Percentiles rank a stretch among this genome's conserved stretches.
These are phyloP conservation scores for Heterocephalus glaber DNA, from an alignment of 2,113 vertebrate genomes.

Conservation along the genomic window DNA sequence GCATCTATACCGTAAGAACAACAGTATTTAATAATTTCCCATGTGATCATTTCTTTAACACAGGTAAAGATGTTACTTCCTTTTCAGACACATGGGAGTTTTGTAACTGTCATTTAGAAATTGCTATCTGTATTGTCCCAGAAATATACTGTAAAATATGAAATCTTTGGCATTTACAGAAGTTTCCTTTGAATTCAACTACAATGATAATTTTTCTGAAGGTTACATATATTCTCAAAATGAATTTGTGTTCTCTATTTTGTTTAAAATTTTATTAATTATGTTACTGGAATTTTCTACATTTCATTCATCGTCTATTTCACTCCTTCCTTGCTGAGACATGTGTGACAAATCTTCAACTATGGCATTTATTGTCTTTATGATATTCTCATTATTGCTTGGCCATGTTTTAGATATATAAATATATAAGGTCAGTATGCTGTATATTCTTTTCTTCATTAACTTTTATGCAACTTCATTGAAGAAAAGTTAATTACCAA, in stretches of 20 bases:
- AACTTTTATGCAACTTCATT: slow-evolving; percentile 93
- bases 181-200: neutral
- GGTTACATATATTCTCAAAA: neutral
- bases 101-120: neutral
- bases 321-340: slow-evolving; percentile 12
- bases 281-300: neutral
- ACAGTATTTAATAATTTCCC: neutral
- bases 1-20: neutral
- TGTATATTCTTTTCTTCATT: slow-evolving; percentile 68
- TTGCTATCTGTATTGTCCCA: neutral
- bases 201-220: slow-evolving; percentile 20
- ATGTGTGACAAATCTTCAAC: neutral
- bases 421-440: neutral
- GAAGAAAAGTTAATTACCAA: slow-evolving; percentile 89
- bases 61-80: neutral
- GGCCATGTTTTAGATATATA: neutral
- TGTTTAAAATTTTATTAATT: neutral
- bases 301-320: neutral
- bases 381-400: neutral
- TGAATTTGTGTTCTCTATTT: neutral
- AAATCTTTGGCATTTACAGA: slow-evolving; percentile 15
- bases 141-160: neutral
- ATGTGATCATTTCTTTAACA: slow-evolving; percentile 4
- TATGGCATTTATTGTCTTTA: neutral
- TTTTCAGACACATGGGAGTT: neutral